These are phyloP conservation scores for Brachycybe producta DNA, from an alignment of 2,888 invertebrate genomes.

Conservation along the genomic window DNA sequence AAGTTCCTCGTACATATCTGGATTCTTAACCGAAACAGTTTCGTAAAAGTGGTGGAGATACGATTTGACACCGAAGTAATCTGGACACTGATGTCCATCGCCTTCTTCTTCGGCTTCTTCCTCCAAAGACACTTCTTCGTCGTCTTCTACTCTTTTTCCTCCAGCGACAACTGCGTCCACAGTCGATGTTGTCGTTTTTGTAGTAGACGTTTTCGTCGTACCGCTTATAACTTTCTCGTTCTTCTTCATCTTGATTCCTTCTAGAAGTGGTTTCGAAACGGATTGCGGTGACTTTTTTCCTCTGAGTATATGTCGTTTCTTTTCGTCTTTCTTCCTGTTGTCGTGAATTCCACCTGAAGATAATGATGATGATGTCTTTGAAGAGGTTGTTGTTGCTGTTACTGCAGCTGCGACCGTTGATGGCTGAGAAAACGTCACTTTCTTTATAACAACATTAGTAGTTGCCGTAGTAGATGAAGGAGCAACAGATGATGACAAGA, in stretches of 20 bases:
- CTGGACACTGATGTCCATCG: conserved; percentile 26
- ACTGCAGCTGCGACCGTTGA: conserved; percentile 1
- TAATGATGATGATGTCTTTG: no score
- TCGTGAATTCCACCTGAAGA: neutral
- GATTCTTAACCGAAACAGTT: conserved; percentile 24
- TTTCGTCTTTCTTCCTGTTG: neutral
- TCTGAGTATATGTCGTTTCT: conserved; percentile 2
- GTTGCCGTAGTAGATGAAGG: no score
- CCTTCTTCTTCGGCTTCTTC: conserved; percentile 22
- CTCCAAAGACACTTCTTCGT: neutral
- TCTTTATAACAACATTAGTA: conserved; percentile 4
- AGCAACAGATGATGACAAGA: no score
- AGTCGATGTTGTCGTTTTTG: neutral
- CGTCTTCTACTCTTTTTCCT: neutral
- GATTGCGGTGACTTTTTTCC: neutral
- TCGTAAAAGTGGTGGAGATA: conserved; percentile 41
- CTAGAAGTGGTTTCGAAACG: conserved; percentile 8
- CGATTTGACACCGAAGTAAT: conserved; percentile 39
- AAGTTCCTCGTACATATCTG: conserved; percentile 22
- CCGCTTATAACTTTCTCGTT: neutral
- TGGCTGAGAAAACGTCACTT: conserved; percentile 11
- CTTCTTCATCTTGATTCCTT: no score
- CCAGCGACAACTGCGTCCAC: neutral
- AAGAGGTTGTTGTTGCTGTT: no score
- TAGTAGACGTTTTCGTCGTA: neutral